A percentile compares a stretch with the other conserved stretches of the same genome.
phyloP scores from a whole-genome alignment of 1,140 invertebrate genomes.

The Notospermus geniculatus region DNA sequence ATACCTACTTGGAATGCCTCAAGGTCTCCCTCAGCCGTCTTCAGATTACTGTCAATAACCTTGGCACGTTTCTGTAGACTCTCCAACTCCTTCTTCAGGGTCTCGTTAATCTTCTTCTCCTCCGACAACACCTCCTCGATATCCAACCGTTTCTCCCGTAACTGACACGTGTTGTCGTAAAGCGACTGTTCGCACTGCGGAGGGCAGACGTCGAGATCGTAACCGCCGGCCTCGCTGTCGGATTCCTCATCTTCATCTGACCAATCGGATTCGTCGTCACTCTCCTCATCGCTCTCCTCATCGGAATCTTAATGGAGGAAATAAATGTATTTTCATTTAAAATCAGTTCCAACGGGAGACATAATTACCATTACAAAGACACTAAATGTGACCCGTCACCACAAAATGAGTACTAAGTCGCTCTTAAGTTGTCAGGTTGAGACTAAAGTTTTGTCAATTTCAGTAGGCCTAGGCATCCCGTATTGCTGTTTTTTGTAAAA shows the following conservation, averaged over 20 bases:
- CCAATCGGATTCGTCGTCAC: constrained; percentile 51
- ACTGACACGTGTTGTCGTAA: constrained; percentile 49
- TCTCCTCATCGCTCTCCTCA: constrained; percentile 55
- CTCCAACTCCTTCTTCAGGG: constrained; percentile 52
- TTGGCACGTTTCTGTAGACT: constrained; percentile 51
- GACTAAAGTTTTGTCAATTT: no score
- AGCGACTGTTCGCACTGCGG: constrained; percentile 65
- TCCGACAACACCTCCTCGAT: constrained; percentile 49
- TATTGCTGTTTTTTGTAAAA: no score
- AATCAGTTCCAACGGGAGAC: no score
- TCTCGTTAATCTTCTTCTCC: constrained; percentile 53
- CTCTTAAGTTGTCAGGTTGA: no score
- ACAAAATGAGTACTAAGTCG: no score
- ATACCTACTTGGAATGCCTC: constrained; percentile 54
- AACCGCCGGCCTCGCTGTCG: constrained; percentile 46
- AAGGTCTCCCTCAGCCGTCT: constrained; percentile 51
- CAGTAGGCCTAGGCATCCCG: no score
- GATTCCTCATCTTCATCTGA: constrained; percentile 54
- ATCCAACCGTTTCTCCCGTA: constrained; percentile 51
- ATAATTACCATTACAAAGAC: no score
- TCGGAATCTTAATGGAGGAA: constrained; percentile 39
- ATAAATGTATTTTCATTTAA: no score
- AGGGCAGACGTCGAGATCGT: constrained; percentile 75
- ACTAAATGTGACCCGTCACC: no score
- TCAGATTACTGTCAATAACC: constrained; percentile 47